These are phyloP conservation scores for Cataglyphis altisquamis DNA, from an alignment of 2,888 invertebrate genomes.

Conservation along the genomic window DNA sequence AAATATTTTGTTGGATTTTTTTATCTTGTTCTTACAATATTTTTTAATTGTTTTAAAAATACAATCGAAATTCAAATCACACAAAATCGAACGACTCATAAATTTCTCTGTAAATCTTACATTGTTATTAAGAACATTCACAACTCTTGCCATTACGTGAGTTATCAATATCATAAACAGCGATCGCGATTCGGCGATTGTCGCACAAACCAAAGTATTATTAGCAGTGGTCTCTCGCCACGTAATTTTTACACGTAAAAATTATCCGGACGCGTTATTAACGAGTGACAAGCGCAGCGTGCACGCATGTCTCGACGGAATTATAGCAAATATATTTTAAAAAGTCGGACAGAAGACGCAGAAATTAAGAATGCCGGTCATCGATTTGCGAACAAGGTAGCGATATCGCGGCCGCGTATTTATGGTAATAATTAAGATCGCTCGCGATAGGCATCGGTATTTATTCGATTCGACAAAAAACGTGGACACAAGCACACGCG, in stretches of 20 bases:
- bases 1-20: not conserved
- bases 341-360: not conserved
- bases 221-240: conserved; percentile 22
- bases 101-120: not conserved
- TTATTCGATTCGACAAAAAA: conserved; percentile 54
- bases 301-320: conserved; percentile 16
- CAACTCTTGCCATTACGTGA: not conserved
- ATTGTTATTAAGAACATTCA: not conserved
- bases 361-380: conserved; percentile 15
- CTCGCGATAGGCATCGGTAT: conserved; percentile 51
- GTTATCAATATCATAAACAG: conserved; percentile 32
- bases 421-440: conserved; percentile 59
- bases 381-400: conserved; percentile 37
- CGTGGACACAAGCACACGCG: conserved; percentile 12
- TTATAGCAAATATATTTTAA: conserved; percentile 23
- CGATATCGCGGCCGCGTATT: conserved; percentile 22
- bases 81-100: not conserved
- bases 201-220: conserved; percentile 2
- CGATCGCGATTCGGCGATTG: conserved; percentile 12
- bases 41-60: not conserved
- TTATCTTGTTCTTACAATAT: not conserved
- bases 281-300: conserved; percentile 31
- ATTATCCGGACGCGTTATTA: conserved; percentile 28
- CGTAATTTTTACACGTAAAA: conserved; percentile 9
- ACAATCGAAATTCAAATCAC: not conserved